Evolutionary conservation across 2,113 vertebrate genomes (phyloP).

Genomic region (Cyrtonyx montezumae): DNA sequence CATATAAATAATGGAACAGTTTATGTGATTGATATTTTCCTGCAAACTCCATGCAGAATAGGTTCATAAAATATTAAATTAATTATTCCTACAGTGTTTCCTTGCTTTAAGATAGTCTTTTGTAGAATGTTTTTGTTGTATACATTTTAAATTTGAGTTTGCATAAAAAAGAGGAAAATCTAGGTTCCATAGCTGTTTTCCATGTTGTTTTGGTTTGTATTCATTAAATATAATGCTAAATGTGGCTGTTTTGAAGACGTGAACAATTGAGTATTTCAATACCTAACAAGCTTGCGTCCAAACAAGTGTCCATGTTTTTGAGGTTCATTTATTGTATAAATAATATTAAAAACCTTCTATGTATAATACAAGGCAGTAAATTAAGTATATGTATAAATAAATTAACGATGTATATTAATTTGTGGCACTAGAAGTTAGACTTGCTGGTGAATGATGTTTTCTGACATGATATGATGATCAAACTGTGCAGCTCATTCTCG

Average conservation of each 20-base stretch:
- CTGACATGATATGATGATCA: conserved; percentile 79
- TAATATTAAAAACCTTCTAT: conserved; percentile 52
- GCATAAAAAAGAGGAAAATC: background rate
- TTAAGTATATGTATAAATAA: conserved; percentile 68
- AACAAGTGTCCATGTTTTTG: conserved; percentile 47
- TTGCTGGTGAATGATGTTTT: conserved; percentile 76
- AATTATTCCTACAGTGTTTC: conserved; percentile 72
- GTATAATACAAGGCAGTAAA: conserved; percentile 63
- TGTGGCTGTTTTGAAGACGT: background rate
- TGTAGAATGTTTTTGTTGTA: conserved; percentile 49
- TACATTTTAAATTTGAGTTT: conserved; percentile 34
- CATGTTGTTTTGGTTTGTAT: conserved; percentile 3
- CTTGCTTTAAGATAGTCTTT: conserved; percentile 65
- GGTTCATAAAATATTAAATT: conserved; percentile 82
- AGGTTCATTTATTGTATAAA: conserved; percentile 35
- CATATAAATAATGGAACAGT: conserved; percentile 77
- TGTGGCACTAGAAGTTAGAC: conserved; percentile 74
- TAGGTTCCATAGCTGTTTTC: background rate
- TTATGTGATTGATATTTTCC: conserved; percentile 68
- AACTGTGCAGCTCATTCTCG: conserved; percentile 76
- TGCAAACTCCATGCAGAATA: conserved; percentile 66
- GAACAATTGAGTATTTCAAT: conserved; percentile 54
- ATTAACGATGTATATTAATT: conserved; percentile 80
- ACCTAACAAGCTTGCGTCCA: conserved; percentile 68
- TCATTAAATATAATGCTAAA: conserved; percentile 47